Conservation (phyloP, 2,888 invertebrate genomes). For the Drosophila diplacantha region DNA sequence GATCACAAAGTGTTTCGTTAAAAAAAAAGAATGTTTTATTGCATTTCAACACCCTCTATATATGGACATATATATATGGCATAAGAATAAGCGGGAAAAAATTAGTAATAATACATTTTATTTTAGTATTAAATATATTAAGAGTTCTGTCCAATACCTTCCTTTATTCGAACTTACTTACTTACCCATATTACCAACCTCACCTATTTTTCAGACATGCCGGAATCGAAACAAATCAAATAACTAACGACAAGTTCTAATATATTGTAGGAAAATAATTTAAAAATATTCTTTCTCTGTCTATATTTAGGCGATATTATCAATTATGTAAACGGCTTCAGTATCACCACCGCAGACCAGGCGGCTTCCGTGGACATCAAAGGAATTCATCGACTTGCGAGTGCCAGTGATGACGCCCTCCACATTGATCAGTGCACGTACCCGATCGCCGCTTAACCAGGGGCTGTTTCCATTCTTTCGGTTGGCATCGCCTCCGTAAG, state of each 20-base stretch:
- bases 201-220: not conserved
- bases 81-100: no score
- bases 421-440: conserved; percentile 80
- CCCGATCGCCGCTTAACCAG: conserved; percentile 84
- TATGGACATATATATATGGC: no score
- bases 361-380: conserved; percentile 86
- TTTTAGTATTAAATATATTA: not conserved
- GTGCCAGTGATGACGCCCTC: conserved; percentile 86
- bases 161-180: no score
- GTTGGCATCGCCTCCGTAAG: conserved; percentile 65
- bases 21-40: no score
- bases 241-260: conserved; percentile 1
- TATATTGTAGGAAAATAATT: conserved; percentile 3
- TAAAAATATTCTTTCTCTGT: not conserved
- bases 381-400: conserved; percentile 88
- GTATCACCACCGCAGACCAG: conserved; percentile 91
- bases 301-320: conserved; percentile 78
- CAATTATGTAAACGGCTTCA: conserved; percentile 90
- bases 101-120: no score
- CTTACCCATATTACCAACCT: no score
- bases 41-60: no score
- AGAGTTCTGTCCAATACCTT: not conserved
- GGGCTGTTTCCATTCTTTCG: conserved; percentile 77
- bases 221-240: not conserved
- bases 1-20: not conserved